These are phyloP conservation scores for Cherax destructor DNA, from an alignment of 1,140 invertebrate genomes.

Conservation along the genomic window DNA sequence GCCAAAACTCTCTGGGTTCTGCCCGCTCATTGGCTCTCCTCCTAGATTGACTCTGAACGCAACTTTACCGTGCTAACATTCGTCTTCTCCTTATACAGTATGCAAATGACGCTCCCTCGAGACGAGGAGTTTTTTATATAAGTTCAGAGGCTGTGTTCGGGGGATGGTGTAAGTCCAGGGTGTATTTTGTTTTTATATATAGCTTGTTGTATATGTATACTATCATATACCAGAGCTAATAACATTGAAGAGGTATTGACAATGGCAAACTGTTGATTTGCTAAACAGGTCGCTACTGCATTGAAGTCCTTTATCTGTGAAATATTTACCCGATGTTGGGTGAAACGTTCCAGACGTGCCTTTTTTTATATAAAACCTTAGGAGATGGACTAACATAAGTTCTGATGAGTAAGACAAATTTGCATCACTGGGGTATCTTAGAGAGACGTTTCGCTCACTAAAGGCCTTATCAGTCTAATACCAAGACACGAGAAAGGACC, in stretches of 20 bases:
- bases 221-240: not conserved
- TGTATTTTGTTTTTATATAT: not conserved
- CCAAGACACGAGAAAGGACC: no score
- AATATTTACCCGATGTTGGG: no score
- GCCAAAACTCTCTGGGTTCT: slow-evolving; percentile 5
- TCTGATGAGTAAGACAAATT: no score
- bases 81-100: slow-evolving; percentile 36
- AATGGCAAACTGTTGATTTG: no score
- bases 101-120: slow-evolving; percentile 27
- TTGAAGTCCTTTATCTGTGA: no score
- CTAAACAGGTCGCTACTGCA: no score
- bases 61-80: slow-evolving; percentile 34
- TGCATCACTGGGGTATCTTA: no score
- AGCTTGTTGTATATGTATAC: not conserved
- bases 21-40: not conserved
- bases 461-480: no score
- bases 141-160: slow-evolving; percentile 13
- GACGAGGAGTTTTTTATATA: slow-evolving; percentile 20
- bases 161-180: not conserved
- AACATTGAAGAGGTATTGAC: not conserved
- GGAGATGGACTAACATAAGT: no score
- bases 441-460: no score
- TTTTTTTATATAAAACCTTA: no score
- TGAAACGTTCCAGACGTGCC: no score
- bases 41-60: not conserved